Evolutionary conservation across 2,797 vertebrate species (phyloP).

Genomic region (Sternarchorhynchus goeldii): DNA sequence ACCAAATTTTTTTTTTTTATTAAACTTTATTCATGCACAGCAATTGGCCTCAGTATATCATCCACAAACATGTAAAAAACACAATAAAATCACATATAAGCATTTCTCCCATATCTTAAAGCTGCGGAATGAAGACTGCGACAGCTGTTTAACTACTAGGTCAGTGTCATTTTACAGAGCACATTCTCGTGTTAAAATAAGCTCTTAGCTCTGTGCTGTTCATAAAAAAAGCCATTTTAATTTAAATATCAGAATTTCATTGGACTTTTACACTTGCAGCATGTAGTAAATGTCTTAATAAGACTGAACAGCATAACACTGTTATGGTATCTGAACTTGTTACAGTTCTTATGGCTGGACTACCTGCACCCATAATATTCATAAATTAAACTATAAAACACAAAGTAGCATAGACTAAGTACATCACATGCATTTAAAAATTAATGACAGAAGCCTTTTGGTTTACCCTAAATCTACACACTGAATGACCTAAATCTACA

Average conservation of each 20-base stretch:
- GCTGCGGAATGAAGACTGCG: background rate
- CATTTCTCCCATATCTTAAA: background rate
- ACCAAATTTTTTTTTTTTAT: background rate
- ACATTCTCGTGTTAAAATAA: background rate
- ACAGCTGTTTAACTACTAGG: background rate
- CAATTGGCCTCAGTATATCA: background rate
- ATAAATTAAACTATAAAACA: slow-evolving; percentile 22
- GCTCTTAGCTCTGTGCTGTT: background rate
- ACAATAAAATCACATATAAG: background rate
- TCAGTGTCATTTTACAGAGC: background rate
- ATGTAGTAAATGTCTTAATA: background rate
- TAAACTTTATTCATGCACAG: background rate
- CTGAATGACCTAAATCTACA: background rate
- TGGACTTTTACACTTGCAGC: background rate
- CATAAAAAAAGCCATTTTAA: background rate
- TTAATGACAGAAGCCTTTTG: slow-evolving; percentile 27
- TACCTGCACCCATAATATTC: slow-evolving; percentile 2
- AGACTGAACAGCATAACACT: background rate
- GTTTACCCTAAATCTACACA: background rate
- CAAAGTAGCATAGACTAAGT: slow-evolving; percentile 18
- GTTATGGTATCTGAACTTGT: background rate
- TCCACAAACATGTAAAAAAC: background rate
- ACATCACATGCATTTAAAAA: slow-evolving; percentile 19
- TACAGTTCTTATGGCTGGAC: slow-evolving; percentile 1
- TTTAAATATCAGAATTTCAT: background rate